phyloP scores from a whole-genome alignment of 2,113 vertebrate genomes.

The Python bivittatus region DNA sequence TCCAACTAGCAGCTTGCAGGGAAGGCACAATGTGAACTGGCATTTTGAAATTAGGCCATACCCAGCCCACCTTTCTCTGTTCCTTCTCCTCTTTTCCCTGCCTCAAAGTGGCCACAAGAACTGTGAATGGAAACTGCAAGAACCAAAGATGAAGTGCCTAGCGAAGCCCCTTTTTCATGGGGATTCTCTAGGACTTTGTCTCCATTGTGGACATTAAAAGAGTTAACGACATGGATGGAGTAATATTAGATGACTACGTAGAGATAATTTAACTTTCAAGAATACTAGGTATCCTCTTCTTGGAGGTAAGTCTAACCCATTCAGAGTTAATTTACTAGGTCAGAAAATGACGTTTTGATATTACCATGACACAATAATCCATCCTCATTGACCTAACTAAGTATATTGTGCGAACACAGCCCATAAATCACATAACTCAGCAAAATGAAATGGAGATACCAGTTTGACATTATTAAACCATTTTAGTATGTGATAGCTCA shows the following conservation, averaged over 20 bases:
- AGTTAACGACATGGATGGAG: background rate
- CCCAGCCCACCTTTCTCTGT: no score
- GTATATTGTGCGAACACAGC: background rate
- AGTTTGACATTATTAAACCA: background rate
- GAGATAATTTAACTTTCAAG: background rate
- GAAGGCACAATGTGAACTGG: background rate
- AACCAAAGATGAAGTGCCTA: background rate
- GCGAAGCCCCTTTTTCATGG: background rate
- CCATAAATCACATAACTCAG: background rate
- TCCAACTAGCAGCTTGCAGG: background rate
- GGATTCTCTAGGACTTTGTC: background rate
- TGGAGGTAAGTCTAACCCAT: background rate
- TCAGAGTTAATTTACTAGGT: background rate
- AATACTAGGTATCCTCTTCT: background rate
- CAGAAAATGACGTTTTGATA: background rate
- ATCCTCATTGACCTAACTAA: background rate
- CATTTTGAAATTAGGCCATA: background rate
- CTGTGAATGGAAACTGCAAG: background rate
- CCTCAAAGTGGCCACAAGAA: background rate
- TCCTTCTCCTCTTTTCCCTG: no score
- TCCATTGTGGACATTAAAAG: background rate
- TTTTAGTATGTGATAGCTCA: background rate
- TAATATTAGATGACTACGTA: background rate
- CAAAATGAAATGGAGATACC: background rate
- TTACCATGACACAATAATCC: background rate